Conservation (phyloP, 2,888 invertebrate genomes). For the Amblyteles armatorius region DNA sequence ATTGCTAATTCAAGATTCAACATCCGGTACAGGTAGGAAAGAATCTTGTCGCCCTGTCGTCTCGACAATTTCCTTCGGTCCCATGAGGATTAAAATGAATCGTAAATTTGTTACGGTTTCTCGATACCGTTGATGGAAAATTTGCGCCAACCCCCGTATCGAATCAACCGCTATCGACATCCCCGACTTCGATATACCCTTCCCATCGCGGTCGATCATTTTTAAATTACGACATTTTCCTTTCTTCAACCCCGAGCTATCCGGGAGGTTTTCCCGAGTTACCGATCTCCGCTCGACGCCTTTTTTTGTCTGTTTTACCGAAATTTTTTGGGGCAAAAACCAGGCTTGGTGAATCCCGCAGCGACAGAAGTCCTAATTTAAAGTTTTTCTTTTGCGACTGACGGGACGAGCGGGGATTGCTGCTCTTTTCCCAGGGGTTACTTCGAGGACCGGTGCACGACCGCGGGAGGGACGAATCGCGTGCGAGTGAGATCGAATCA, state of each 20-base stretch:
- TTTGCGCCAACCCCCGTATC: conserved; percentile 57
- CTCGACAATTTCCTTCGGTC: conserved; percentile 20
- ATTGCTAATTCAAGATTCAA: conserved; percentile 19
- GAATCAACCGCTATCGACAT: conserved; percentile 33
- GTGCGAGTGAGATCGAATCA: conserved; percentile 38
- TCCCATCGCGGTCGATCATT: conserved; percentile 58
- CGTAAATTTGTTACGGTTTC: conserved; percentile 58
- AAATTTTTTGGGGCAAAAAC: conserved; percentile 20
- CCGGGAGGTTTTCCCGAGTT: conserved; percentile 13
- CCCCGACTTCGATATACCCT: conserved; percentile 39
- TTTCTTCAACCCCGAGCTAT: conserved; percentile 27
- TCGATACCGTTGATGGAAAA: conserved; percentile 54
- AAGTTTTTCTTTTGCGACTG: conserved; percentile 11
- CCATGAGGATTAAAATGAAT: conserved; percentile 14
- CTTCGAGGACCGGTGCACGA: conserved; percentile 44
- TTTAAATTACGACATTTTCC: conserved; percentile 63
- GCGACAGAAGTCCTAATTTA: conserved; percentile 38
- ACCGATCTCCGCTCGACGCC: not conserved
- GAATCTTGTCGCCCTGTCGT: not conserved
- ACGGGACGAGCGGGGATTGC: conserved; percentile 14
- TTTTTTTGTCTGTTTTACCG: conserved; percentile 41
- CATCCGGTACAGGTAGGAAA: conserved; percentile 7
- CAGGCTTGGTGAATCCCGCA: conserved; percentile 7
- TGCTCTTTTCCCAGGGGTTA: conserved; percentile 64
- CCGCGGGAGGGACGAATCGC: conserved; percentile 50